A percentile compares a stretch with the other conserved stretches of the same genome.
Evolutionary conservation across 2,113 vertebrate genomes (phyloP).

Genomic region (Pleuronectes platessa): DNA sequence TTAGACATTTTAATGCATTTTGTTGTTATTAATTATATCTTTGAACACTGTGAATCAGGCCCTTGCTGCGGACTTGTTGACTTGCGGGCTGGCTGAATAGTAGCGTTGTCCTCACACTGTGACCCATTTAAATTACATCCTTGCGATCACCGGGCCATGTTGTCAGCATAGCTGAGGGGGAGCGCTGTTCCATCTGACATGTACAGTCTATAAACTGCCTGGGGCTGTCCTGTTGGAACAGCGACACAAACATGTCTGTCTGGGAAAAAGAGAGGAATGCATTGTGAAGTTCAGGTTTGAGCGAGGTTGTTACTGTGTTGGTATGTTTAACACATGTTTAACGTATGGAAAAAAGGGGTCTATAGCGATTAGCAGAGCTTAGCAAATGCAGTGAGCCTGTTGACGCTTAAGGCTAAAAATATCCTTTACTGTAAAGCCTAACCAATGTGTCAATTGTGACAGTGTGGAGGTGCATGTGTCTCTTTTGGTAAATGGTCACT

Average conservation of each 20-base stretch:
- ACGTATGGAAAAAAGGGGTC: no score
- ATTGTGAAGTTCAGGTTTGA: not conserved
- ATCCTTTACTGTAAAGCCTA: no score
- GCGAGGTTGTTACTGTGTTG: not conserved
- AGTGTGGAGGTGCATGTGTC: no score
- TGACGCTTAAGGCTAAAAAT: no score
- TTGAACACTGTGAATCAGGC: not conserved
- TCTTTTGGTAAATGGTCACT: no score
- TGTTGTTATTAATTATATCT: no score
- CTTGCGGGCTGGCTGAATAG: slow-evolving; percentile 22
- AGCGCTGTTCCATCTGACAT: not conserved
- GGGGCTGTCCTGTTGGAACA: not conserved
- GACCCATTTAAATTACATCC: slow-evolving; percentile 23
- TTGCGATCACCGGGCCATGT: not conserved
- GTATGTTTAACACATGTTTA: not conserved
- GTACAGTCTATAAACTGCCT: slow-evolving; percentile 5
- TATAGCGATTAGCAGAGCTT: no score
- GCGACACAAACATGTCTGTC: not conserved
- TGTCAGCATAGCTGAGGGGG: not conserved
- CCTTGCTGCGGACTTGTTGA: slow-evolving; percentile 3
- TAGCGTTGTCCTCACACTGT: slow-evolving; percentile 41
- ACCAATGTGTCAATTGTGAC: no score
- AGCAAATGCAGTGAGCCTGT: no score
- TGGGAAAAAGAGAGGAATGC: not conserved
- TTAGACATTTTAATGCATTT: no score